A percentile compares a stretch with the other conserved stretches of the same genome.
Evolutionary conservation across 2,888 invertebrate species (phyloP).

Genomic region (Dysmachus trigonus): DNA sequence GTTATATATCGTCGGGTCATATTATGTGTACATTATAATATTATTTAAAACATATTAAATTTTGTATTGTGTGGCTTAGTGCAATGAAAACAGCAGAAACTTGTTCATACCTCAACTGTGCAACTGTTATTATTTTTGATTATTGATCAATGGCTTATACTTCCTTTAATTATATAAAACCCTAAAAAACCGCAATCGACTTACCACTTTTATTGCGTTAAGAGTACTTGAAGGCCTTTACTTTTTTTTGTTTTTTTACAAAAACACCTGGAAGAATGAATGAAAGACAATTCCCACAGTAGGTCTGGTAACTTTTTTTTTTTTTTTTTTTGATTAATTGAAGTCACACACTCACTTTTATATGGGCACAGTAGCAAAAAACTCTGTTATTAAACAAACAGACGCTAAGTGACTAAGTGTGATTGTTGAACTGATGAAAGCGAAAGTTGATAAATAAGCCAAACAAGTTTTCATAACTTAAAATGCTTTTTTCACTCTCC

Average conservation of each 20-base stretch:
- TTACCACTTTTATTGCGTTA: constrained; percentile 50
- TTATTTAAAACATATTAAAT: too few species aligned
- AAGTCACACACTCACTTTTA: neutral
- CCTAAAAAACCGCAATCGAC: neutral
- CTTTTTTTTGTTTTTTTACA: constrained; percentile 2
- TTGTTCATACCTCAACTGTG: too few species aligned
- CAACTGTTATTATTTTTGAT: neutral
- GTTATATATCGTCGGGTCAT: too few species aligned
- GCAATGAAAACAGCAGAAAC: too few species aligned
- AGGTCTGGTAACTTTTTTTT: neutral
- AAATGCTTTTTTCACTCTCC: neutral
- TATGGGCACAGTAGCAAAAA: neutral
- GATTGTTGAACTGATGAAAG: neutral
- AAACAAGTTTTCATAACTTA: neutral
- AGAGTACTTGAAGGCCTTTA: constrained; percentile 48
- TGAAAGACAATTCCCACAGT: neutral
- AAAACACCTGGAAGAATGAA: constrained; percentile 13
- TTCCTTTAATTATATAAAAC: neutral
- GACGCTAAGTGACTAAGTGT: neutral
- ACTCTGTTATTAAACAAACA: neutral
- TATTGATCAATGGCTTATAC: neutral
- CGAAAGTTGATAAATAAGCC: neutral
- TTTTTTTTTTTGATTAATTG: neutral
- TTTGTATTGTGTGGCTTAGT: too few species aligned
- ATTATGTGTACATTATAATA: too few species aligned